Conservation (phyloP, 2,888 invertebrate genomes). For the Drosophila bunnanda region DNA sequence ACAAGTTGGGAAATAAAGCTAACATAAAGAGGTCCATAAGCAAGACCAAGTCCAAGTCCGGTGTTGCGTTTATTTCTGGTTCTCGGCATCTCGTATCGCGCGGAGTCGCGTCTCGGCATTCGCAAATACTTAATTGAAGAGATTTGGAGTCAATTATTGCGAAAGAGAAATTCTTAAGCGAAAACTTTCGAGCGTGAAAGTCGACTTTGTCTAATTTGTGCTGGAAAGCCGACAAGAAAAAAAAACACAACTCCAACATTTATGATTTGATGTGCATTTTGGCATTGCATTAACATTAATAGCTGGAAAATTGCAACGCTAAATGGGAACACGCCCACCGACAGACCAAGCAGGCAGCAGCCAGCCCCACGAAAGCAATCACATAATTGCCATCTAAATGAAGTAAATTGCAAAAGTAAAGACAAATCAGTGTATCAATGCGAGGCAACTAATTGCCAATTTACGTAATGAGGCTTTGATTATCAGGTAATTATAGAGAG, state of each 20-base stretch:
- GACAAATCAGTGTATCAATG: slow-evolving; percentile 38
- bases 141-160: slow-evolving; percentile 78
- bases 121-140: slow-evolving; percentile 70
- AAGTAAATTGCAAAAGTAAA: slow-evolving; percentile 45
- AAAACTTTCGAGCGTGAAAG: slow-evolving; percentile 74
- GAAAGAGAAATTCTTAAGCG: slow-evolving; percentile 77
- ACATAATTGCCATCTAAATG: slow-evolving; percentile 60
- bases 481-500: slow-evolving; percentile 49
- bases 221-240: slow-evolving; percentile 37
- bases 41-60: slow-evolving; percentile 12
- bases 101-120: slow-evolving; percentile 56
- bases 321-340: slow-evolving; percentile 50
- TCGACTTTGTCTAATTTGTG: slow-evolving; percentile 64
- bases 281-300: slow-evolving; percentile 44
- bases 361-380: slow-evolving; percentile 31
- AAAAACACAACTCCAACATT: slow-evolving; percentile 7
- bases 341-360: too few species aligned
- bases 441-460: slow-evolving; percentile 56
- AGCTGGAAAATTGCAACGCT: slow-evolving; percentile 49
- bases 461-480: slow-evolving; percentile 54
- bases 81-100: slow-evolving; percentile 52
- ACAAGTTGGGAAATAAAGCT: slow-evolving; percentile 13
- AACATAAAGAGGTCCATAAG: slow-evolving; percentile 12
- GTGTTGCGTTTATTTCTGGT: slow-evolving; percentile 61
- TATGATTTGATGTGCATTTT: slow-evolving; percentile 46